Evolutionary conservation across 2,888 invertebrate genomes (phyloP).

Genomic region (Oxyscelio sp.): DNA sequence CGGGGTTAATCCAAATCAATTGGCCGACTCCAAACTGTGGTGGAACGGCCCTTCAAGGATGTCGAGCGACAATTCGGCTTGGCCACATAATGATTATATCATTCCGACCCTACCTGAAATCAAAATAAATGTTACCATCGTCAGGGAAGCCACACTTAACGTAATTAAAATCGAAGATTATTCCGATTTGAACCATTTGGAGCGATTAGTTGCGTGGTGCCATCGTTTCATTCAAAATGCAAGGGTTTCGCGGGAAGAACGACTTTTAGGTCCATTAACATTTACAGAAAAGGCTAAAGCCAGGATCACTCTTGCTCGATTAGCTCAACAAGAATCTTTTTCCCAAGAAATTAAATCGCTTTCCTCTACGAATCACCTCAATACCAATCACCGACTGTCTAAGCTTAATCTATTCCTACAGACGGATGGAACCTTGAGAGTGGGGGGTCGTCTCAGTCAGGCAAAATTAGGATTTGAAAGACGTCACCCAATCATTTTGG

Average conservation of each 20-base stretch:
- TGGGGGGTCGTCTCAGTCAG: slow-evolving; percentile 49
- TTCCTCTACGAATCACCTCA: background rate
- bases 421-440: slow-evolving; percentile 15
- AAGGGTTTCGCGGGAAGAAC: background rate
- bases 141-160: background rate
- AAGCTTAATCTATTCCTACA: slow-evolving; percentile 15
- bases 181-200: slow-evolving; percentile 1
- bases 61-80: background rate
- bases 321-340: slow-evolving; percentile 15
- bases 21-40: background rate
- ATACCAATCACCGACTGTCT: background rate
- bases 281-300: background rate
- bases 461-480: slow-evolving; percentile 35
- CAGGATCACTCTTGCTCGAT: background rate
- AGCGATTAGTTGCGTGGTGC: slow-evolving; percentile 13
- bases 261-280: background rate
- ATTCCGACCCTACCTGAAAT: slow-evolving; percentile 12
- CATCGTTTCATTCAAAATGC: slow-evolving; percentile 3
- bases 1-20: background rate
- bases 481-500: slow-evolving; percentile 61
- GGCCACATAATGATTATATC: slow-evolving; percentile 11
- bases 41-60: slow-evolving; percentile 28
- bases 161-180: slow-evolving; percentile 3
- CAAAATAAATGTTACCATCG: background rate
- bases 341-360: slow-evolving; percentile 1